Percentiles rank a stretch among this genome's conserved stretches.
These are phyloP conservation scores for Rhinolophus sinicus DNA, from an alignment of 2,113 vertebrate species.

Conservation along the genomic window DNA sequence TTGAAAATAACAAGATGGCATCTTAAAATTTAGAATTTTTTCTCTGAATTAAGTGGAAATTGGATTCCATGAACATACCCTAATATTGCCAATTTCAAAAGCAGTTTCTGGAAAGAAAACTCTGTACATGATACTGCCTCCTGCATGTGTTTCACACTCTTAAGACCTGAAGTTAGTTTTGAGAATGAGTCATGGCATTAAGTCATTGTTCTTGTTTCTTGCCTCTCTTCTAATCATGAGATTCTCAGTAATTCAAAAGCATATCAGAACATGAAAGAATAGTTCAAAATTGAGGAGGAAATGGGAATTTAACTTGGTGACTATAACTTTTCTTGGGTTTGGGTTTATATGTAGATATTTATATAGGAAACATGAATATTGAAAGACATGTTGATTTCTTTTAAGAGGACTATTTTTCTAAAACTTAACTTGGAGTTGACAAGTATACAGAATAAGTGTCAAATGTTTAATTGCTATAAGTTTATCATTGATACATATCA, in stretches of 20 bases:
- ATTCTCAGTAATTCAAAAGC: neutral
- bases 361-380: neutral
- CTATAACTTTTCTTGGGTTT: neutral
- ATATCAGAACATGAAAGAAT: neutral
- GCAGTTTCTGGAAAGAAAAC: conserved; percentile 43
- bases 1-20: neutral
- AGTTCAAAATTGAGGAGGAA: neutral
- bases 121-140: neutral
- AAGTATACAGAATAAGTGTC: neutral
- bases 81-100: neutral
- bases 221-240: neutral
- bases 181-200: neutral
- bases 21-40: neutral
- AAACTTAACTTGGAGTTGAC: neutral
- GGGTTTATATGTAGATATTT: neutral
- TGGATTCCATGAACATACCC: neutral
- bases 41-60: neutral
- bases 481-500: neutral
- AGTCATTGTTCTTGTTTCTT: neutral
- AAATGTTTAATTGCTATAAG: neutral
- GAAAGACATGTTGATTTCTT: neutral
- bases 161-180: neutral
- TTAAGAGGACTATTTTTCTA: neutral
- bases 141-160: neutral
- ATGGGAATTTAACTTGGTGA: neutral